These are phyloP conservation scores for Dichetophora obliterata DNA, from an alignment of 2,888 invertebrate genomes.

Conservation along the genomic window DNA sequence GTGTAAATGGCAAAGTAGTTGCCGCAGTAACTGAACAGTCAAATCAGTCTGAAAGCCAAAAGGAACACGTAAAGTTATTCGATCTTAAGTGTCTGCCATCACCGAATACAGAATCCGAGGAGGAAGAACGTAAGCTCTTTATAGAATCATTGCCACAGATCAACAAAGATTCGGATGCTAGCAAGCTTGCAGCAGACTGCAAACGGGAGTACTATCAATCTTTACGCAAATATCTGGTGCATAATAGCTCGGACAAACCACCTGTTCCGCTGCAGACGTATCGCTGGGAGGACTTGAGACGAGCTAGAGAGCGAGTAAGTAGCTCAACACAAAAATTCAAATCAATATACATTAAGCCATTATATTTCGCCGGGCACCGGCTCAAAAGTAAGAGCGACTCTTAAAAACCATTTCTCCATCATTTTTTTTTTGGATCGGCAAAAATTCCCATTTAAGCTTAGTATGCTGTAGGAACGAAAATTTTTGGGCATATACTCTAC, in stretches of 20 bases:
- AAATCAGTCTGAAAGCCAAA: background rate
- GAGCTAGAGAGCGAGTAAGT: slow-evolving; percentile 74
- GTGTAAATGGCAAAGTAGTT: slow-evolving; percentile 9
- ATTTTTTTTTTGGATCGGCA: no score
- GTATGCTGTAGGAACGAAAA: no score
- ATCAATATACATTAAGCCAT: background rate
- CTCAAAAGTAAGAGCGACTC: no score
- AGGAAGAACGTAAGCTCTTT: slow-evolving; percentile 63
- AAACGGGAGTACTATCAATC: slow-evolving; percentile 68
- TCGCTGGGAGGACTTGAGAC: slow-evolving; percentile 83
- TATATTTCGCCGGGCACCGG: slow-evolving; percentile 13
- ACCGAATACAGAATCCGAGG: slow-evolving; percentile 62
- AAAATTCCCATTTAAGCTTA: no score
- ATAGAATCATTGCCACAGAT: slow-evolving; percentile 66
- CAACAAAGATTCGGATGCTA: slow-evolving; percentile 58
- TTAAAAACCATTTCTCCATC: no score
- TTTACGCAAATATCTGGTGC: slow-evolving; percentile 64
- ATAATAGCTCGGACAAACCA: slow-evolving; percentile 69
- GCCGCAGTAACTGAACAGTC: slow-evolving; percentile 9
- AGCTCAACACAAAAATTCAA: background rate
- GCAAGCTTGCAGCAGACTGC: slow-evolving; percentile 62
- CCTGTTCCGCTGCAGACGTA: slow-evolving; percentile 83
- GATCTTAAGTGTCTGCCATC: slow-evolving; percentile 55
- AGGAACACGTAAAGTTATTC: slow-evolving; percentile 46
- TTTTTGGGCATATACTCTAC: no score